phyloP scores from a whole-genome alignment of 2,797 vertebrate genomes.

The Tarsius wallacei region DNA sequence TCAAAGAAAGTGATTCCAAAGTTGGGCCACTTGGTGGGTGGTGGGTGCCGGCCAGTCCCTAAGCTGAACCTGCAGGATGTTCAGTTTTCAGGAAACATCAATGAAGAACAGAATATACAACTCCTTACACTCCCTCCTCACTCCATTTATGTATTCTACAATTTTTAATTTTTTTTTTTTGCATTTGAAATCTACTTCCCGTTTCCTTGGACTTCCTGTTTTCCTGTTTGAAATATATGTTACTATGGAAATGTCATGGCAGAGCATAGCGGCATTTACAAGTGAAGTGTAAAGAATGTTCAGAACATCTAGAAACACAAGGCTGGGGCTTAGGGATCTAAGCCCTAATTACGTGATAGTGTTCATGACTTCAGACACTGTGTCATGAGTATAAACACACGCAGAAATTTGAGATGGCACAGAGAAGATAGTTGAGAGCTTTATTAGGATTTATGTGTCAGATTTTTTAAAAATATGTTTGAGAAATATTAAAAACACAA shows the following conservation, averaged over 20 bases:
- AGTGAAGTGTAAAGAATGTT: slow-evolving; percentile 82
- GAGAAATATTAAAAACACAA: slow-evolving; percentile 82
- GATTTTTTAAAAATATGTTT: slow-evolving; percentile 29
- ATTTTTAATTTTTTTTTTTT: slow-evolving; percentile 11
- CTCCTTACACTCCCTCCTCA: not conserved
- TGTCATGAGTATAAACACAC: slow-evolving; percentile 76
- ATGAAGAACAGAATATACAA: not conserved
- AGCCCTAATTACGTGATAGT: slow-evolving; percentile 75
- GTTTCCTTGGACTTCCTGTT: slow-evolving; percentile 72
- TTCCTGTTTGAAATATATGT: slow-evolving; percentile 81
- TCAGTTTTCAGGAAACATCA: not conserved
- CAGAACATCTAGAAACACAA: slow-evolving; percentile 70
- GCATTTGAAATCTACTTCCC: slow-evolving; percentile 53
- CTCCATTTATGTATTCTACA: not conserved
- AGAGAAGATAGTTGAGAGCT: slow-evolving; percentile 77
- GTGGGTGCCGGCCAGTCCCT: not conserved
- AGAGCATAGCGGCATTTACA: slow-evolving; percentile 71
- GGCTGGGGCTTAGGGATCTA: slow-evolving; percentile 61
- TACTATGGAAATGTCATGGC: slow-evolving; percentile 80
- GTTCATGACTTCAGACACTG: slow-evolving; percentile 68
- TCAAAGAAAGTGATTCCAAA: slow-evolving; percentile 29
- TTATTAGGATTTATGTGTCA: slow-evolving; percentile 78
- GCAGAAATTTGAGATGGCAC: slow-evolving; percentile 63
- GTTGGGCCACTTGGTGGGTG: not conserved
- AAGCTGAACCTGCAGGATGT: not conserved